Percentiles rank a stretch among this genome's conserved stretches.
Conservation (phyloP, 2,797 vertebrate genomes). For the Lacerta bilineata region DNA sequence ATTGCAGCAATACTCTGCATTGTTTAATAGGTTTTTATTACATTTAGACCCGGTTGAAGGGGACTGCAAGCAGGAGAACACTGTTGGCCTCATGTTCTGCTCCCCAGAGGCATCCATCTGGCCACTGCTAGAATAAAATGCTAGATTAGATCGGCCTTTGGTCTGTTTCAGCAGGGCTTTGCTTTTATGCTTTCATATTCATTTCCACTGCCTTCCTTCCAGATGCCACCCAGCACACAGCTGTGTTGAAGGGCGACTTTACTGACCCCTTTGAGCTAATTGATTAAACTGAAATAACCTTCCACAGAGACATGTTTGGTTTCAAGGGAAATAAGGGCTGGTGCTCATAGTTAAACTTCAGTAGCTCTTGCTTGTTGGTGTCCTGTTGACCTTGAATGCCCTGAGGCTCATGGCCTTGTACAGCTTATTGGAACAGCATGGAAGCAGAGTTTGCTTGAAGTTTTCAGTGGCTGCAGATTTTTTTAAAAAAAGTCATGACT, state of each 20-base stretch:
- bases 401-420: not conserved
- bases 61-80: too few relatives aligned
- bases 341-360: not conserved
- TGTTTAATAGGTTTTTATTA: too few relatives aligned
- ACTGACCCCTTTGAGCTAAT: not conserved
- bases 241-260: not conserved
- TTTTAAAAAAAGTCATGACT: not conserved
- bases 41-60: too few relatives aligned
- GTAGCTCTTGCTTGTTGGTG: not conserved
- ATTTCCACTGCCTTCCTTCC: not conserved
- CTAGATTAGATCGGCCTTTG: too few relatives aligned
- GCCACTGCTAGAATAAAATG: too few relatives aligned
- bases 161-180: too few relatives aligned
- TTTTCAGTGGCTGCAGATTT: not conserved
- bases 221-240: not conserved
- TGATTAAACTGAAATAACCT: not conserved
- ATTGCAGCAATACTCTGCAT: too few relatives aligned
- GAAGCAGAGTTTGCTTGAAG: not conserved
- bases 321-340: slow-evolving; percentile 12
- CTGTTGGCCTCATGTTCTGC: too few relatives aligned
- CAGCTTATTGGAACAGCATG: not conserved
- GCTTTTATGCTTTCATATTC: too few relatives aligned
- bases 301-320: not conserved
- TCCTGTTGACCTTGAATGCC: not conserved
- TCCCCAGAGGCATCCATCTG: not conserved